These are phyloP conservation scores for Amphiprion ocellaris DNA, from an alignment of 2,113 vertebrate genomes.

Conservation along the genomic window DNA sequence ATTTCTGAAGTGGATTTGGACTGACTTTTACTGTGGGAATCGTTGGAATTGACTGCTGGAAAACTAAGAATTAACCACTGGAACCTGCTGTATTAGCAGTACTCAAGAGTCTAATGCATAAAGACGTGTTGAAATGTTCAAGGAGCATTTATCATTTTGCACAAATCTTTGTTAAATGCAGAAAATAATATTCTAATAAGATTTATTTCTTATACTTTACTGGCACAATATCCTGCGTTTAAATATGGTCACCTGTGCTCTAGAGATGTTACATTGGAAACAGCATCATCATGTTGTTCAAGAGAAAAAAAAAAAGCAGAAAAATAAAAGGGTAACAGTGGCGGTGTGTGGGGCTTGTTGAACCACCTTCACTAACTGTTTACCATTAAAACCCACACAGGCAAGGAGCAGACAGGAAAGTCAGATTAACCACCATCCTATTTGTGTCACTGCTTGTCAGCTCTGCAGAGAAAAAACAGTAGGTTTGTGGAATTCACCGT, in stretches of 20 bases:
- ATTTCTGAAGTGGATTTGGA: conserved; percentile 49
- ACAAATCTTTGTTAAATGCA: not conserved
- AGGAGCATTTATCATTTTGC: conserved; percentile 7
- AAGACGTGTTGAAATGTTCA: conserved; percentile 5
- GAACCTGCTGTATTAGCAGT: conserved; percentile 13
- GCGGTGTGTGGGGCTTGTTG: not conserved
- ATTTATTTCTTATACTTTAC: not conserved
- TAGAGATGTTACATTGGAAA: not conserved
- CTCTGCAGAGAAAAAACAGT: not conserved
- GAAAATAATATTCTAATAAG: not conserved
- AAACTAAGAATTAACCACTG: conserved; percentile 35
- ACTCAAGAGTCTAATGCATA: not conserved
- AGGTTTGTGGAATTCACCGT: not conserved
- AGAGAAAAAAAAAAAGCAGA: not conserved
- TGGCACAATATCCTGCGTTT: not conserved
- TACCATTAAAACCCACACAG: not conserved
- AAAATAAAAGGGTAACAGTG: not conserved
- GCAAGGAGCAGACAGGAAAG: not conserved
- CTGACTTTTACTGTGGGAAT: conserved; percentile 36
- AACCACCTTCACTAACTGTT: not conserved
- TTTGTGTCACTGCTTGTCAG: not conserved
- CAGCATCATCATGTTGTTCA: not conserved
- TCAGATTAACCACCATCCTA: not conserved
- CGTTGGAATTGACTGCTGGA: conserved; percentile 29
- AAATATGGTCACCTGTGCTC: not conserved